phyloP scores from a whole-genome alignment of 2,797 vertebrate genomes.

The Cryptoblepharus egeriae region DNA sequence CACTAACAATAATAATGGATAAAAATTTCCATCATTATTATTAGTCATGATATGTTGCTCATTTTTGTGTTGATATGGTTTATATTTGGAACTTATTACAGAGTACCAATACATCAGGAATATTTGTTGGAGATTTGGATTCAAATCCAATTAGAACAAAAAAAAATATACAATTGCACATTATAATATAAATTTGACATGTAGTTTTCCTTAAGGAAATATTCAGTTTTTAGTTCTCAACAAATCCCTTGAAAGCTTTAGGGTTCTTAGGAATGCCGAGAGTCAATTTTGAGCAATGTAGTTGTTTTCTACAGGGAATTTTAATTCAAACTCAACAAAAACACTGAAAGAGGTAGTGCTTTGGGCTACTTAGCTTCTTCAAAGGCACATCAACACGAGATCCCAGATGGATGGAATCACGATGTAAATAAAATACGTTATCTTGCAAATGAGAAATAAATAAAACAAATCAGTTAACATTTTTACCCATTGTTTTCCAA shows the following conservation, averaged over 20 bases:
- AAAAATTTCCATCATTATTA: conserved; percentile 12
- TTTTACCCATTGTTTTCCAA: conserved; percentile 8
- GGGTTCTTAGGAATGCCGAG: conserved; percentile 77
- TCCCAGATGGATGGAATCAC: conserved; percentile 55
- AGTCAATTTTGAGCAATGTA: conserved; percentile 79
- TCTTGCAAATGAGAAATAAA: conserved; percentile 28
- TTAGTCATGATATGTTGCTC: conserved; percentile 40
- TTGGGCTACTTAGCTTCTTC: conserved; percentile 67
- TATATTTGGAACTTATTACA: conserved; percentile 53
- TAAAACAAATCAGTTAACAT: conserved; percentile 29
- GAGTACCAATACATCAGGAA: conserved; percentile 42
- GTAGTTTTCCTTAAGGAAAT: conserved; percentile 77
- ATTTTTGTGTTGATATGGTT: conserved; percentile 36
- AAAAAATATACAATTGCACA: conserved; percentile 57
- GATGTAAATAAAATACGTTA: conserved; percentile 72
- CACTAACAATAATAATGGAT: conserved; percentile 1
- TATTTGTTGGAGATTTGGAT: conserved; percentile 62
- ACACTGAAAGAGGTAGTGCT: conserved; percentile 69
- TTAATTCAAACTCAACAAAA: conserved; percentile 79
- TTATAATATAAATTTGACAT: conserved; percentile 73
- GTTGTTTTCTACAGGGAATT: conserved; percentile 73
- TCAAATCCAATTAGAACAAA: conserved; percentile 72
- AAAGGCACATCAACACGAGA: conserved; percentile 63
- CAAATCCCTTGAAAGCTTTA: conserved; percentile 79
- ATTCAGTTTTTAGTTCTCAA: conserved; percentile 76